These are phyloP conservation scores for Epicauta chinensis DNA, from an alignment of 1,140 invertebrate genomes.

Conservation along the genomic window DNA sequence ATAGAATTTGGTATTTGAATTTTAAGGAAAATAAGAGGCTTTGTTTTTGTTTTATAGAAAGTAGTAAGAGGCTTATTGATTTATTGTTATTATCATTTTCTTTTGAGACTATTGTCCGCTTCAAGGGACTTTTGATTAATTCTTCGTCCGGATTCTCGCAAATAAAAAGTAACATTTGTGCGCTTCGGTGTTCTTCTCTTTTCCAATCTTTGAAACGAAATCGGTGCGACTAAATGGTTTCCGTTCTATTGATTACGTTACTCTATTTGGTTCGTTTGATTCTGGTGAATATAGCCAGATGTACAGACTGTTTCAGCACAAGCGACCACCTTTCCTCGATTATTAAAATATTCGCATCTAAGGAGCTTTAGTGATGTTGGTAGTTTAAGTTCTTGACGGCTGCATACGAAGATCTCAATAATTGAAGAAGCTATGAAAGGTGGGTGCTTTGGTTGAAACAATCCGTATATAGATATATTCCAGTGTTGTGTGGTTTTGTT, in stretches of 20 bases:
- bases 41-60: slow-evolving; percentile 10
- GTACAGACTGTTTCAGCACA: too few species aligned
- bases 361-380: too few species aligned
- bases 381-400: too few species aligned
- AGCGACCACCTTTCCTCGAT: too few species aligned
- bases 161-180: slow-evolving; percentile 24
- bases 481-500: slow-evolving; percentile 3
- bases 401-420: too few species aligned
- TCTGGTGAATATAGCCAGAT: too few species aligned
- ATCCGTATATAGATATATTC: not conserved
- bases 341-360: too few species aligned
- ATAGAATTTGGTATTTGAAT: too few species aligned
- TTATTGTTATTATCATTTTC: slow-evolving; percentile 20
- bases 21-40: too few species aligned
- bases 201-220: slow-evolving; percentile 15
- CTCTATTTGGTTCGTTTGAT: slow-evolving; percentile 5
- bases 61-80: slow-evolving; percentile 23
- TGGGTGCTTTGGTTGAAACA: too few species aligned
- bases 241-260: slow-evolving; percentile 18
- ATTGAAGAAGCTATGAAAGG: too few species aligned
- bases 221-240: slow-evolving; percentile 24
- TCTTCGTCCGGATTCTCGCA: slow-evolving; percentile 13
- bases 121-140: slow-evolving; percentile 24
- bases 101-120: slow-evolving; percentile 23
- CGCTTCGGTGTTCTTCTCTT: slow-evolving; percentile 7